Evolutionary conservation across 1,140 invertebrate species (phyloP).

Genomic region (Drosophila kohkoa): DNA sequence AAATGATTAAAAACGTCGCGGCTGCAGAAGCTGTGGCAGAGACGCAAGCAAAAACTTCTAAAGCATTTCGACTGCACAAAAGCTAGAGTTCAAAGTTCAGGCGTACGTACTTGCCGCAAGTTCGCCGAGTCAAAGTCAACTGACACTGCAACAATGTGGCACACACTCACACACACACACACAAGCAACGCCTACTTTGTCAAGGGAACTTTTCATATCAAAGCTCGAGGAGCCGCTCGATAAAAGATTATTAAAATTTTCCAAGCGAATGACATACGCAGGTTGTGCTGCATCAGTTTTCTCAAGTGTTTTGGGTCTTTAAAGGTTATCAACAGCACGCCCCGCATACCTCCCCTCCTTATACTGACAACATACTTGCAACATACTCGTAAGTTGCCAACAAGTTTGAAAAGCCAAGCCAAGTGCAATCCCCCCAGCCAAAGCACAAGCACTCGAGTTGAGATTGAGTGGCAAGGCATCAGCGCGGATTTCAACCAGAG

Average conservation of each 20-base stretch:
- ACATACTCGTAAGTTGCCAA: constrained; percentile 38
- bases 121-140: constrained; percentile 49
- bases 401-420: constrained; percentile 45
- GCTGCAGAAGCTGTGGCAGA: constrained; percentile 41
- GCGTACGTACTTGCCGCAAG: constrained; percentile 57
- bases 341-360: not conserved
- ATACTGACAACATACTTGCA: not conserved
- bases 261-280: constrained; percentile 68
- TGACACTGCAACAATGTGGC: constrained; percentile 73
- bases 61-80: constrained; percentile 2
- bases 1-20: constrained; percentile 64
- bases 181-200: constrained; percentile 7
- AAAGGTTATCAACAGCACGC: constrained; percentile 6
- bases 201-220: constrained; percentile 18
- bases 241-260: constrained; percentile 82
- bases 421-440: constrained; percentile 36
- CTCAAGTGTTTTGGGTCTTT: constrained; percentile 56
- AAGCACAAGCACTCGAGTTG: constrained; percentile 46
- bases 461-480: constrained; percentile 22
- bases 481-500: constrained; percentile 5
- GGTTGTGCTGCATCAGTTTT: constrained; percentile 68
- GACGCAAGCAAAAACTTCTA: constrained; percentile 8
- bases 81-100: constrained; percentile 64
- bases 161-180: constrained; percentile 9
- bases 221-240: constrained; percentile 57